Evolutionary conservation across 2,797 vertebrate genomes (phyloP), one percentile per base, ranked within the genome.

Genomic region (Smutsia temminckii): DNA sequence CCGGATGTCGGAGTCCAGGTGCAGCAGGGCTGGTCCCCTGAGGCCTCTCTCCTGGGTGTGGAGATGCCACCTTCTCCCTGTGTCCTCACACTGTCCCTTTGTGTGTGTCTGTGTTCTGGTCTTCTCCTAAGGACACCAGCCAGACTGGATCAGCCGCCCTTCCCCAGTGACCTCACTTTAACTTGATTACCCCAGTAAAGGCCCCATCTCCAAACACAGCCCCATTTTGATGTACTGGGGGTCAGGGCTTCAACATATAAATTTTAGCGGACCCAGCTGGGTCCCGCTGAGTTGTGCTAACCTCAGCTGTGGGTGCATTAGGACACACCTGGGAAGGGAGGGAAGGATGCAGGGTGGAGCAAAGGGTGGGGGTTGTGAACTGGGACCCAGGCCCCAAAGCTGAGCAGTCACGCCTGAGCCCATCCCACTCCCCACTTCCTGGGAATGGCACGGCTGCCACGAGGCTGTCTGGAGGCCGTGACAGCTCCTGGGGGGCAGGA

Each of bases 61-160:
- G 14, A 4, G 84, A 46, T 0, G 3, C 18, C 2, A 5, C 23
- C 66, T 53, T 6, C 8, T 29, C 57, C 69, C 69, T 4, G 1
- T 42, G 57, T 55, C 29, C 46, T 53, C 6, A 5, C 20, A 18
- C 37, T 25, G 8, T 8, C 59, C 59, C n/a, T 57, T 11, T 40
- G 42, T 23, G 59, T 4, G 8, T 21, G 72, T 7, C 11, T 53
- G 25, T 51, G 57, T 77, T 59, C 46, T 4, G 12, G 14, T 51
- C 23, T 53, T 40, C 34, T 42, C 11, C 20, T 3, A 29, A 42
- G 78, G 78, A 61, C 77, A 79, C 25, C 25, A 46, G 11, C 9
- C 11, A 11, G 46, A 46, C 46, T 46, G 46, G 46, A 46, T 46
- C 9, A 46, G 46, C 46, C 46, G 8, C 46, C 40, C 40, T 40